Conservation (phyloP, 2,797 vertebrate genomes). For the Melanotaenia parkinsoni region DNA sequence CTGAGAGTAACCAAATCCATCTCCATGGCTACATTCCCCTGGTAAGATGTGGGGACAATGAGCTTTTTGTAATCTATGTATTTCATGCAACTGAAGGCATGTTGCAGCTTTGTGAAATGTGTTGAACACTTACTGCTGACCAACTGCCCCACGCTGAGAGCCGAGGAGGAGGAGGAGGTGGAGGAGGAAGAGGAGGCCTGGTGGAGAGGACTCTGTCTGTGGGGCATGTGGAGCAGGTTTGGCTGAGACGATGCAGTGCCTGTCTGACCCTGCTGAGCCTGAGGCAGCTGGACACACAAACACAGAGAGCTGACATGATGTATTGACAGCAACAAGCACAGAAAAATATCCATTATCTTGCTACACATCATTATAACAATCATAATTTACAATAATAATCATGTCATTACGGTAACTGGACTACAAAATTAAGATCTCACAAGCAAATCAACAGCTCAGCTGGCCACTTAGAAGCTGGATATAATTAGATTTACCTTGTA, state of each 20-base stretch:
- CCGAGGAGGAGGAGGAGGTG: constrained; percentile 92
- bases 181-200: constrained; percentile 97
- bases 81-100: constrained; percentile 3
- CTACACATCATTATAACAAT: constrained; percentile 36
- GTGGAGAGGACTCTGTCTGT: constrained; percentile 95
- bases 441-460: constrained; percentile 60
- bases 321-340: constrained; percentile 29
- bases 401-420: constrained; percentile 49
- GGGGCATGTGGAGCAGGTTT: constrained; percentile 94
- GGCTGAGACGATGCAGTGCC: constrained; percentile 90
- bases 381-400: constrained; percentile 48
- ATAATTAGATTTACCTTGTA: constrained; percentile 55
- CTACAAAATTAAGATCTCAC: constrained; percentile 52
- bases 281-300: constrained; percentile 86
- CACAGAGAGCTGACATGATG: constrained; percentile 36
- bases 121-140: constrained; percentile 96
- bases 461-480: constrained; percentile 55
- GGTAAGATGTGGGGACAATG: background rate
- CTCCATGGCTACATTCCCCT: background rate
- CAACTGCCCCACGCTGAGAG: constrained; percentile 99
- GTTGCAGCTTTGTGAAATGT: constrained; percentile 28
- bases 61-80: background rate
- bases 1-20: background rate
- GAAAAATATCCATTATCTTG: constrained; percentile 21
- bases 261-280: constrained; percentile 89